phyloP scores from a whole-genome alignment of 2,888 invertebrate genomes.

The Dione juno region DNA sequence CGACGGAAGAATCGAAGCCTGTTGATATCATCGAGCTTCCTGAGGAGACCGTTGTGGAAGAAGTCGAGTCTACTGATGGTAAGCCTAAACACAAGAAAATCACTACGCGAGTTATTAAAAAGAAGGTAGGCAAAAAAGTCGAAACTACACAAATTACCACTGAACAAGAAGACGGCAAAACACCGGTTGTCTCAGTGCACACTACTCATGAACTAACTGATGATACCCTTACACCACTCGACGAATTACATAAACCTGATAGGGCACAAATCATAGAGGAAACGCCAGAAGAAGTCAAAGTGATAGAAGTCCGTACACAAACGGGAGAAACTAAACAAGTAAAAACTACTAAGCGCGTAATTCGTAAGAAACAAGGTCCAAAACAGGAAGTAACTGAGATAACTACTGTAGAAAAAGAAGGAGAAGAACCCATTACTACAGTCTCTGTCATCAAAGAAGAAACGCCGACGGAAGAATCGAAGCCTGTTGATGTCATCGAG shows the following conservation, averaged over 20 bases:
- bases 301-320: neutral
- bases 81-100: constrained; percentile 54
- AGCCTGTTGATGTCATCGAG: too few relatives aligned
- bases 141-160: constrained; percentile 52
- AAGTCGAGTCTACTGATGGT: constrained; percentile 53
- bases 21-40: constrained; percentile 49
- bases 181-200: constrained; percentile 51
- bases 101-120: constrained; percentile 54
- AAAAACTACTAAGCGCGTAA: constrained; percentile 13
- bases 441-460: too few relatives aligned
- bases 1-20: constrained; percentile 38
- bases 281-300: constrained; percentile 46
- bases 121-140: constrained; percentile 53
- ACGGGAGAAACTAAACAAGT: neutral
- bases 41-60: constrained; percentile 51
- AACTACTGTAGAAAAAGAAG: constrained; percentile 52
- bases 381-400: constrained; percentile 47
- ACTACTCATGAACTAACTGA: constrained; percentile 36
- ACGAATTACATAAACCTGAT: neutral
- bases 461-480: too few relatives aligned
- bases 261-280: neutral
- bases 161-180: constrained; percentile 62
- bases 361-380: constrained; percentile 11
- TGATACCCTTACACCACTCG: too few relatives aligned
- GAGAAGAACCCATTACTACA: constrained; percentile 7